Percentiles rank a stretch among this genome's conserved stretches.
Evolutionary conservation across 2,113 vertebrate genomes (phyloP).

Genomic region (Podilymbus podiceps): DNA sequence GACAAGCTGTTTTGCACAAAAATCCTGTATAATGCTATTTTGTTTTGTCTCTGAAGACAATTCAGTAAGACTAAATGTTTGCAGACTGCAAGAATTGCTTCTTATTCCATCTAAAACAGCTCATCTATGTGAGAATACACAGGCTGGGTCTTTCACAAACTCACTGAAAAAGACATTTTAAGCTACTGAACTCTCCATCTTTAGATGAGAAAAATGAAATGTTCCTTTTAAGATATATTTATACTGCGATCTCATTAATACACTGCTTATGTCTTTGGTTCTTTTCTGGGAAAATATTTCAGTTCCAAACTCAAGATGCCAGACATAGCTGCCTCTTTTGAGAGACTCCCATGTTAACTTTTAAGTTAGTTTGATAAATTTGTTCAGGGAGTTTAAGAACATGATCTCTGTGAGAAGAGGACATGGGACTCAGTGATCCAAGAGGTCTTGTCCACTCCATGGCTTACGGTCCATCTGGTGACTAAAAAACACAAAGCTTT

Average conservation of each 20-base stretch:
- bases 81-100: not conserved
- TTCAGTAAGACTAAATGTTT: not conserved
- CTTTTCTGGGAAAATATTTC: not conserved
- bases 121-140: not conserved
- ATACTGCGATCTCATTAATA: not conserved
- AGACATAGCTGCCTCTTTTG: not conserved
- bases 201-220: not conserved
- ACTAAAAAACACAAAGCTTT: accelerated
- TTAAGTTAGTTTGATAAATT: not conserved
- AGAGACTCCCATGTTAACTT: not conserved
- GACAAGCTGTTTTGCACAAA: conserved; percentile 29
- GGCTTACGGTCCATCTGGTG: not conserved
- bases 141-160: not conserved
- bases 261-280: not conserved
- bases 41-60: conserved; percentile 8
- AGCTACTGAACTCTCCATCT: not conserved
- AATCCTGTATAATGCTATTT: not conserved
- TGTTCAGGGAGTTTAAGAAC: not conserved
- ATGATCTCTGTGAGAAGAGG: not conserved
- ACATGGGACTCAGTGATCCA: not conserved
- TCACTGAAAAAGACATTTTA: not conserved
- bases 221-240: not conserved
- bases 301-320: not conserved
- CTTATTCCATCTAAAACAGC: not conserved
- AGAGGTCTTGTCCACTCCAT: not conserved